Percentiles rank a stretch among this genome's conserved stretches.
Conservation (phyloP, 2,113 vertebrate genomes). For the Alaudala cheleensis region DNA sequence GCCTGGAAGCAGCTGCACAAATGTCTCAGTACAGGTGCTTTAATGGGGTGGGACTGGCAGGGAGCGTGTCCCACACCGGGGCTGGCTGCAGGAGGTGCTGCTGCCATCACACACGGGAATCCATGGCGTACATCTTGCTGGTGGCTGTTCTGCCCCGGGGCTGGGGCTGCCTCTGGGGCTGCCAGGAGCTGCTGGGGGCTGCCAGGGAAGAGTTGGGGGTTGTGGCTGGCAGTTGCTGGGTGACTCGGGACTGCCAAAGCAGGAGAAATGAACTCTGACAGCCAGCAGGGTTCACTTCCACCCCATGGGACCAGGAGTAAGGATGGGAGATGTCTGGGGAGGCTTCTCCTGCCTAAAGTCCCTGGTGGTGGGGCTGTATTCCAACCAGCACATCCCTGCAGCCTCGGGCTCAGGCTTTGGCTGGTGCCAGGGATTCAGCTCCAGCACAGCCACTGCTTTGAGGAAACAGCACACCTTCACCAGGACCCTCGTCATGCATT, state of each 20-base stretch:
- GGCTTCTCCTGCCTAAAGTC: background rate
- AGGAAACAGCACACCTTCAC: background rate
- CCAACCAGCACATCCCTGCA: background rate
- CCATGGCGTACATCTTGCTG: conserved; percentile 66
- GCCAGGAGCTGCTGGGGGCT: conserved; percentile 2
- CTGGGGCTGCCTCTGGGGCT: background rate
- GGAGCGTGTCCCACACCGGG: fast-evolving
- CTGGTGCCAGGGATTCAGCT: background rate
- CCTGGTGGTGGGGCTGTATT: background rate
- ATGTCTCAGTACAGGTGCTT: background rate
- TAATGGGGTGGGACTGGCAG: background rate
- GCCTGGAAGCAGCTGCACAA: background rate
- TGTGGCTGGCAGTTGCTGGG: fast-evolving
- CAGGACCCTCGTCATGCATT: background rate
- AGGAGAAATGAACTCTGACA: fast-evolving
- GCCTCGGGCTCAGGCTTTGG: background rate
- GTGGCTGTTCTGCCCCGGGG: background rate
- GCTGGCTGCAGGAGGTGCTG: fast-evolving
- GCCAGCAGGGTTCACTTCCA: background rate
- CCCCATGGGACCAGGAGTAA: fast-evolving
- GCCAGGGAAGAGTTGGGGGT: background rate
- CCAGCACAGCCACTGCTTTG: background rate
- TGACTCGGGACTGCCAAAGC: background rate
- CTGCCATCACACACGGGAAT: conserved; percentile 61
- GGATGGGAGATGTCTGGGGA: fast-evolving